phyloP scores from a whole-genome alignment of 1,140 invertebrate genomes.

The Triops cancriformis region DNA sequence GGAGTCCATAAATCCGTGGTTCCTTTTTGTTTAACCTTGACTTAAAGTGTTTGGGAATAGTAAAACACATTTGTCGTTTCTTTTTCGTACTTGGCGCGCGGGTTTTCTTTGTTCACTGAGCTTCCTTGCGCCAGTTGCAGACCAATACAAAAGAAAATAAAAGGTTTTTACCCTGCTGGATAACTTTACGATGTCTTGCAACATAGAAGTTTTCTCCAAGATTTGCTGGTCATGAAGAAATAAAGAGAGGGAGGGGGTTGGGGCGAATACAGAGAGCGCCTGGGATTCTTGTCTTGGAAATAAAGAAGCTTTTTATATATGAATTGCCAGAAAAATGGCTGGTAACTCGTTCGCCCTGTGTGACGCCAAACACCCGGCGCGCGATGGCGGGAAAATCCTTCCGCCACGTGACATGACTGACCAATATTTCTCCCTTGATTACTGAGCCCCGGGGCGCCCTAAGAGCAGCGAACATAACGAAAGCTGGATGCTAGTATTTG shows the following conservation, averaged over 20 bases:
- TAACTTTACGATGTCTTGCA: conserved; percentile 2
- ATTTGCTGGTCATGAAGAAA: too few relatives aligned
- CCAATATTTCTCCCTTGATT: neutral
- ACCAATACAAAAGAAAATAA: neutral
- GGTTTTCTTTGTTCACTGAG: neutral
- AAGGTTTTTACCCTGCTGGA: neutral
- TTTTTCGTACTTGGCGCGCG: neutral
- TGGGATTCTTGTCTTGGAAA: too few relatives aligned
- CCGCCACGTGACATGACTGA: conserved; percentile 3
- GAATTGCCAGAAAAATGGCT: neutral
- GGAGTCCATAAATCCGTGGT: too few relatives aligned
- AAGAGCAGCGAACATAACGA: neutral
- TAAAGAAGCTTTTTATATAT: neutral
- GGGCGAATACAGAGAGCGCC: neutral
- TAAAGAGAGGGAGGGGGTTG: neutral
- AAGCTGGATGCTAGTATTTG: neutral
- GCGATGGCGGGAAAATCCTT: neutral
- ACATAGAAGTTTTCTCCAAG: too few relatives aligned
- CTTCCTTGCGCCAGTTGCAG: neutral
- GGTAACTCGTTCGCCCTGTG: neutral
- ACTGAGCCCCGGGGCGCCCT: neutral
- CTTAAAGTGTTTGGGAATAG: too few relatives aligned
- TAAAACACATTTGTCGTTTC: neutral
- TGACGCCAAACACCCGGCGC: neutral
- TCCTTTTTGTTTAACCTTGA: too few relatives aligned